phyloP scores from a whole-genome alignment of 2,888 invertebrate species.

The Lochmaea capreae region DNA sequence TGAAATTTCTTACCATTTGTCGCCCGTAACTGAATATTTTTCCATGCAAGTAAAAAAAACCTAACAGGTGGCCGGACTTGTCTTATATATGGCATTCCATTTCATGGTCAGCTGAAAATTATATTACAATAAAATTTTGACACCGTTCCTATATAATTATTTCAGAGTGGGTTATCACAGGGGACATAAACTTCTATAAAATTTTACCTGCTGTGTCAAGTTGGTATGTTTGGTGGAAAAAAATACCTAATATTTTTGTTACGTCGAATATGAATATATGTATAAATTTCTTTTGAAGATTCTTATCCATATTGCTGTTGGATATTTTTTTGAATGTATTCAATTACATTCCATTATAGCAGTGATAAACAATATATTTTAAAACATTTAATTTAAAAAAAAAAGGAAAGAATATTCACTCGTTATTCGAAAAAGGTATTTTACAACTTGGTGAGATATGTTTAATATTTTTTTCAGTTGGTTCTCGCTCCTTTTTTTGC shows the following conservation, averaged over 20 bases:
- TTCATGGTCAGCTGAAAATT: constrained; percentile 37
- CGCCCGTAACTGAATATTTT: constrained; percentile 3
- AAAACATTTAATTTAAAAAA: neutral
- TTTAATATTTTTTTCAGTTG: too few species aligned
- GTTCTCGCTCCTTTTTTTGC: too few species aligned
- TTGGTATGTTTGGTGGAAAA: constrained; percentile 3
- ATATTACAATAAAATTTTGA: constrained; percentile 45
- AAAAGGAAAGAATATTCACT: neutral
- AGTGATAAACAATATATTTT: neutral
- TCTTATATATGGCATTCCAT: constrained; percentile 35
- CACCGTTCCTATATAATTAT: constrained; percentile 34
- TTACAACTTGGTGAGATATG: too few species aligned
- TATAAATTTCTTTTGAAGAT: neutral
- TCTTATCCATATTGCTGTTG: neutral
- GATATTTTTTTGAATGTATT: neutral
- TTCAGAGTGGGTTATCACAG: constrained; percentile 17
- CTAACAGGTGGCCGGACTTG: constrained; percentile 37
- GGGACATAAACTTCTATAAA: constrained; percentile 25
- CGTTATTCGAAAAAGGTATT: too few species aligned
- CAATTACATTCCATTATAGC: neutral
- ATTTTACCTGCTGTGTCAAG: constrained; percentile 28
- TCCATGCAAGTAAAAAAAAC: constrained; percentile 19
- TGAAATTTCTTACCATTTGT: neutral
- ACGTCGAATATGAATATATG: constrained; percentile 1
- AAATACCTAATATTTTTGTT: constrained; percentile 7